phyloP scores from a whole-genome alignment of 2,888 invertebrate species.

The Salpingus planirostris region DNA sequence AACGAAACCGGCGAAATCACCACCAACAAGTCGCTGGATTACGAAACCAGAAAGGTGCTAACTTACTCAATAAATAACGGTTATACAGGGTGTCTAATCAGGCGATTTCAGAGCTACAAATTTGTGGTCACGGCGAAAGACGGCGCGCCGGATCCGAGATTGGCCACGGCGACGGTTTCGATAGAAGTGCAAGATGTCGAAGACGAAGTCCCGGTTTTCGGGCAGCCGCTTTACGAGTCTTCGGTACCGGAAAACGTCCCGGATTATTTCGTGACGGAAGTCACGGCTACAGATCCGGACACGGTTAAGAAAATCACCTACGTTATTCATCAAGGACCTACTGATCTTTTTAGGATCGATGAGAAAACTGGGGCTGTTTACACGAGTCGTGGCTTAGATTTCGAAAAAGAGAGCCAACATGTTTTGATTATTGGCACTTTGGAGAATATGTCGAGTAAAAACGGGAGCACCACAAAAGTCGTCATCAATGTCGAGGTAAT shows the following conservation, averaged over 20 bases:
- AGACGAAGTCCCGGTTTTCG: conserved; percentile 77
- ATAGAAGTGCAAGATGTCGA: conserved; percentile 70
- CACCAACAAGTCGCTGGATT: conserved; percentile 68
- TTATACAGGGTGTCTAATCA: conserved; percentile 3
- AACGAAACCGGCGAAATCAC: conserved; percentile 69
- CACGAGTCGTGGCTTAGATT: conserved; percentile 68
- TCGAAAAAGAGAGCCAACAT: conserved; percentile 64
- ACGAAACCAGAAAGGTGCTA: conserved; percentile 65
- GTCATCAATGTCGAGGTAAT: conserved; percentile 64
- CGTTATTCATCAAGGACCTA: conserved; percentile 71
- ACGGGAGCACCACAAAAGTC: conserved; percentile 67
- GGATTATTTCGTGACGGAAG: conserved; percentile 68
- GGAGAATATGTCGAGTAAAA: conserved; percentile 63
- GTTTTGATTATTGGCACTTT: conserved; percentile 72
- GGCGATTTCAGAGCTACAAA: conserved; percentile 59
- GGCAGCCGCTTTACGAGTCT: conserved; percentile 62
- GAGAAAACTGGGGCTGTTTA: conserved; percentile 69
- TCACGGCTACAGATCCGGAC: conserved; percentile 76
- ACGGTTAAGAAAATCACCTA: conserved; percentile 74
- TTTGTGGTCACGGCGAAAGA: conserved; percentile 86
- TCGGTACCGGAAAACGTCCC: conserved; percentile 78
- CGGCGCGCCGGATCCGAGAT: conserved; percentile 73
- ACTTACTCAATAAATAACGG: conserved; percentile 4
- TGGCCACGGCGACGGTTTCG: conserved; percentile 81
- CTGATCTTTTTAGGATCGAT: conserved; percentile 74